Evolutionary conservation across 2,888 invertebrate genomes (phyloP).

Genomic region (Strigamia transsilvanica): DNA sequence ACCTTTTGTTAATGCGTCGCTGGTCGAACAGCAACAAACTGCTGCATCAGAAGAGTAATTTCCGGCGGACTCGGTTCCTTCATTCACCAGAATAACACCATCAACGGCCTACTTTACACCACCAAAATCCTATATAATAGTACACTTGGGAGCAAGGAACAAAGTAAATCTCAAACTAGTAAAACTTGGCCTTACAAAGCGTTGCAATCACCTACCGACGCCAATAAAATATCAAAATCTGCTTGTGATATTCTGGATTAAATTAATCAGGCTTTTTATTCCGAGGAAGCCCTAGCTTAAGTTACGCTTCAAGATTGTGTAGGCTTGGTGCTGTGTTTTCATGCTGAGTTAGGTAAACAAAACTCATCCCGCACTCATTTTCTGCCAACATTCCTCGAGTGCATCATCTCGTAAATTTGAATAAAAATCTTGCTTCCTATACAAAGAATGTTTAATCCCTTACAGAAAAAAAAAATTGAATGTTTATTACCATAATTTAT

Average conservation of each 20-base stretch:
- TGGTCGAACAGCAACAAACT: slow-evolving; percentile 14
- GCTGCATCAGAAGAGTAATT: slow-evolving; percentile 15
- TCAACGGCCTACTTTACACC: slow-evolving; percentile 15
- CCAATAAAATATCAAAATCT: background rate
- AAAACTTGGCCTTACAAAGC: slow-evolving; percentile 2
- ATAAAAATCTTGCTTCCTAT: background rate
- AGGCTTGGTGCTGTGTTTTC: too few species aligned
- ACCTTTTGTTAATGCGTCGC: background rate
- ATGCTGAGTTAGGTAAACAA: slow-evolving; percentile 20
- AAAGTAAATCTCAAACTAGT: slow-evolving; percentile 10
- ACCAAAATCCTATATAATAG: slow-evolving; percentile 4
- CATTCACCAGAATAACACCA: slow-evolving; percentile 4
- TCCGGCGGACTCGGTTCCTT: background rate
- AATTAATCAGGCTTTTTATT: too few species aligned
- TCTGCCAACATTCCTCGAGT: background rate
- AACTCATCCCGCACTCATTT: background rate
- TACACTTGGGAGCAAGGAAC: background rate
- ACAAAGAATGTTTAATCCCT: slow-evolving; percentile 3
- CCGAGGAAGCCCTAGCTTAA: too few species aligned
- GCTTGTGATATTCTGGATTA: background rate
- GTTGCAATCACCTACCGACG: background rate
- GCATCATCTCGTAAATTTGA: slow-evolving; percentile 7
- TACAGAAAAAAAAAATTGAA: background rate
- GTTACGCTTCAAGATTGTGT: too few species aligned
- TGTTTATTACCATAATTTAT: background rate